Conservation (phyloP, 2,888 invertebrate species). For the Phyto melanocephala region DNA sequence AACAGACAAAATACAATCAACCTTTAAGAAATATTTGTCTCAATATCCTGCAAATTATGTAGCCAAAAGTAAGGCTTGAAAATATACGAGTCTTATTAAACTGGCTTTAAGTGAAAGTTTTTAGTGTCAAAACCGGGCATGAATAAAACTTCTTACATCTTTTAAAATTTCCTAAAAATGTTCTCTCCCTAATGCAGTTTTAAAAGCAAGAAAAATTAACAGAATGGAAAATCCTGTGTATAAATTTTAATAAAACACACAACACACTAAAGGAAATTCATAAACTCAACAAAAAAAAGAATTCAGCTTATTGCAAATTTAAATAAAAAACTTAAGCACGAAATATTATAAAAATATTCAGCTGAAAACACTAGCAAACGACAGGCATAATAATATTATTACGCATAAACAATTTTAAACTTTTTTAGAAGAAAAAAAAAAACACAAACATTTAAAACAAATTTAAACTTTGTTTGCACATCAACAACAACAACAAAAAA, state of each 20-base stretch:
- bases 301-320: not conserved
- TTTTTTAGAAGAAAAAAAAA: not conserved
- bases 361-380: not conserved
- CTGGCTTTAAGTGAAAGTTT: too few relatives aligned
- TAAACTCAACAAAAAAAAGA: too few relatives aligned
- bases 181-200: too few relatives aligned
- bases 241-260: not conserved
- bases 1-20: not conserved
- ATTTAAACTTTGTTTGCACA: constrained; percentile 1
- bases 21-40: not conserved
- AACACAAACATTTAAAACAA: not conserved
- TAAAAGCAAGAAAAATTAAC: not conserved
- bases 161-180: too few relatives aligned
- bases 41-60: too few relatives aligned
- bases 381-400: too few relatives aligned
- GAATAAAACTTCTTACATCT: too few relatives aligned
- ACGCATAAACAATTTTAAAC: not conserved
- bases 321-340: too few relatives aligned
- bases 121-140: too few relatives aligned
- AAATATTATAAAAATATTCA: too few relatives aligned
- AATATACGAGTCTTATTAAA: too few relatives aligned
- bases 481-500: not conserved
- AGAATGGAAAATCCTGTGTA: not conserved
- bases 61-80: too few relatives aligned
- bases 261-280: constrained; percentile 8